Percentiles rank a stretch among this genome's conserved stretches.
These are phyloP conservation scores for Perognathus longimembris DNA, from an alignment of 2,113 vertebrate species.

Conservation along the genomic window DNA sequence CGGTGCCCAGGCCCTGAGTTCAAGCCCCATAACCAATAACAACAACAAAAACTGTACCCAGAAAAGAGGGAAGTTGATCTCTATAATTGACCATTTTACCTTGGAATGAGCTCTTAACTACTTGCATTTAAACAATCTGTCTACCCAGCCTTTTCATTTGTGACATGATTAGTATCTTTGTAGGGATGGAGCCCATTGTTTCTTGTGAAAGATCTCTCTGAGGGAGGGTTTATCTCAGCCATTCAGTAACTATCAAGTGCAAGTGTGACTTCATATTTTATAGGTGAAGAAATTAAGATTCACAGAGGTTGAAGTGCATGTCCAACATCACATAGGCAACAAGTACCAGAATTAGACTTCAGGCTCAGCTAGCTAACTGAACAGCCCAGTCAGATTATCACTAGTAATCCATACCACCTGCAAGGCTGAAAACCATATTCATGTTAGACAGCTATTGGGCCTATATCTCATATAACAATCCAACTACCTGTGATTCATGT, in stretches of 20 bases:
- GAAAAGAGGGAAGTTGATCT: neutral
- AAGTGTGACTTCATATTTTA: neutral
- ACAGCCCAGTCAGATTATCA: neutral
- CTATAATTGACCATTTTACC: neutral
- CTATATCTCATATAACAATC: neutral
- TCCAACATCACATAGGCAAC: slow-evolving; percentile 11
- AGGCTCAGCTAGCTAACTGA: neutral
- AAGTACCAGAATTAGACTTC: neutral
- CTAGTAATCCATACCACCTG: neutral
- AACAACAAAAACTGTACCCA: no score
- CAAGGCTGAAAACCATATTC: neutral
- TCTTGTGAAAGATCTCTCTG: neutral
- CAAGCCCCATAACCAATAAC: no score
- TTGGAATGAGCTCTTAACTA: slow-evolving; percentile 19
- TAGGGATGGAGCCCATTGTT: neutral
- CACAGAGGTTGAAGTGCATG: neutral
- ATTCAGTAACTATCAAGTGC: neutral
- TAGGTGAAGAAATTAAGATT: slow-evolving; percentile 17
- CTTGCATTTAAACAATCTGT: neutral
- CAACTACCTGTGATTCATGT: neutral
- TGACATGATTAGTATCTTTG: neutral
- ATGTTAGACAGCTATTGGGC: neutral
- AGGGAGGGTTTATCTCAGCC: neutral
- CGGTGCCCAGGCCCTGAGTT: no score
- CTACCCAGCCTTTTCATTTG: neutral